Percentiles rank a stretch among this genome's conserved stretches.
Evolutionary conservation across 2,888 invertebrate species (phyloP).

Genomic region (Gymnosoma rotundatum): DNA sequence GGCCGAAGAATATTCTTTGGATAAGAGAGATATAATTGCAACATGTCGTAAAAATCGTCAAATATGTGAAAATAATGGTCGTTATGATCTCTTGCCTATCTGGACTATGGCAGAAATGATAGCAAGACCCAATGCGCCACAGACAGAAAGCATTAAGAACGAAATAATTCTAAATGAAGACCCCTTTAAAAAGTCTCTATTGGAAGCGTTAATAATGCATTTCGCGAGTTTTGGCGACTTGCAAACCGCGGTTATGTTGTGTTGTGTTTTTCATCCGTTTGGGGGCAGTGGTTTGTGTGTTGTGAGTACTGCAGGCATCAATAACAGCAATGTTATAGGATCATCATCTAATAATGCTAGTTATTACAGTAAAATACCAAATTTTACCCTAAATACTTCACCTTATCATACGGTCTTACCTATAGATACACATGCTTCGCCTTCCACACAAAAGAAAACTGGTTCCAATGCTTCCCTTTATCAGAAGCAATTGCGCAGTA

Average conservation of each 20-base stretch:
- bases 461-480: constrained; percentile 84
- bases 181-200: constrained; percentile 92
- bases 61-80: constrained; percentile 88
- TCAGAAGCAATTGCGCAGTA: constrained; percentile 88
- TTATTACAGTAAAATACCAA: constrained; percentile 71
- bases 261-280: constrained; percentile 88
- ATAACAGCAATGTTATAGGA: background rate
- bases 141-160: constrained; percentile 82
- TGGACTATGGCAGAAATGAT: constrained; percentile 93
- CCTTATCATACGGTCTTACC: constrained; percentile 93
- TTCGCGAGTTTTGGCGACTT: constrained; percentile 92
- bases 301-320: background rate
- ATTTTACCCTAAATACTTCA: constrained; percentile 88
- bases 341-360: constrained; percentile 18
- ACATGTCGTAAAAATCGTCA: constrained; percentile 93
- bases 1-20: constrained; percentile 91
- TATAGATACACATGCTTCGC: constrained; percentile 87
- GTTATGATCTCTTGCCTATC: constrained; percentile 92
- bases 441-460: constrained; percentile 44
- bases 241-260: constrained; percentile 96
- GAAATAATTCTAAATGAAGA: constrained; percentile 89
- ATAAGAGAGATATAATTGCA: constrained; percentile 82
- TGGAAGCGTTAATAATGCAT: constrained; percentile 92
- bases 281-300: constrained; percentile 5
- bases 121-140: constrained; percentile 83